Evolutionary conservation across 2,797 vertebrate species (phyloP), one percentile per base, ranked within the genome.

Genomic region (Urosaurus nigricauda): DNA sequence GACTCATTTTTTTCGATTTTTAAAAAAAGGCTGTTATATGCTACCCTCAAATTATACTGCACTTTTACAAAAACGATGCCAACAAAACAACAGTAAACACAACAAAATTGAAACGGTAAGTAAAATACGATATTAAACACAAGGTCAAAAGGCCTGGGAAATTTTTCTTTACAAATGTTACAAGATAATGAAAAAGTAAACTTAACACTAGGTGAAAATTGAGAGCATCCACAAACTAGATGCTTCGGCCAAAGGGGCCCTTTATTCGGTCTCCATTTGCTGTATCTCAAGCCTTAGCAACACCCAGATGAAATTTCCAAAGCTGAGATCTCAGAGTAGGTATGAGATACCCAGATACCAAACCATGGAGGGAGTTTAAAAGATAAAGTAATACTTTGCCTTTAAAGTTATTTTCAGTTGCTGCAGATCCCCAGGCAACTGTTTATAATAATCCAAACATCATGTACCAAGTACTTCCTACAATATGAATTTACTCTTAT

Each of bases 391-490:
- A 21, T 14, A 8, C 35, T 74, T 40, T 35, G 58, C 24, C 79
- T 73, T 75, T 65, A 19, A 26, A n/a, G 16, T 32, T 68, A 68
- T 85, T 68, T 47, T 21, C 58, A 60, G 17, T 60, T 60, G 58
- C 17, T 60, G 58, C 17, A 60, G 17, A 68, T 0, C 11, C 73
- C 60, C 24, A 12, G 24, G 58, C 43, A 3, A 16, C 58, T 60
- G 89, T 85, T 71, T 53, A 47, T 84, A 58, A 89, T 16, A 6
- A 78, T 51, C 58, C 53, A 37, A 87, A n/a, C 63, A 88, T 58
- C 16, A 85, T 51, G 26, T 4, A 26, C 68, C 60, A 83, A 63
- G 68, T 51, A 56, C 51, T 78, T 79, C 32, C 68, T 43, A 60
- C 9, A 21, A n/a, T 87, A 63, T 37, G 3, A 32, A 75, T 84